Evolutionary conservation across 2,797 vertebrate species (phyloP).

Genomic region (Knipowitschia caucasica): DNA sequence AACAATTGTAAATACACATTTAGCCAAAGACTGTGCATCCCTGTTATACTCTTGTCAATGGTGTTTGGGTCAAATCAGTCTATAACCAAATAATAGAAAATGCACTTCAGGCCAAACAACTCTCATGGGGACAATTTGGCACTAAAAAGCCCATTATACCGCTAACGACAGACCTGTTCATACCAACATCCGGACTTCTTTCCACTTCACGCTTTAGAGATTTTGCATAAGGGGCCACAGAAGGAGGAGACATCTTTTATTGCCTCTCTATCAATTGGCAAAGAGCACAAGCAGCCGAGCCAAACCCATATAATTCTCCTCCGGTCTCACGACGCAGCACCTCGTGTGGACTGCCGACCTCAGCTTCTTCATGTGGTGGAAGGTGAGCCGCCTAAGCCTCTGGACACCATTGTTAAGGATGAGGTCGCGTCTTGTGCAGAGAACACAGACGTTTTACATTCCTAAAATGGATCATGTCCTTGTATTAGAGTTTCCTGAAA

Average conservation of each 20-base stretch:
- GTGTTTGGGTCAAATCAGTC: too few relatives aligned
- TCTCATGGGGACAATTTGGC: constrained; percentile 50
- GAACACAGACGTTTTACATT: constrained; percentile 11
- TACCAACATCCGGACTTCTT: constrained; percentile 32
- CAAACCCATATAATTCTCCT: constrained; percentile 15
- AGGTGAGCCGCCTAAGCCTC: constrained; percentile 35
- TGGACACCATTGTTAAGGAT: constrained; percentile 27
- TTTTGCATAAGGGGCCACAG: constrained; percentile 25
- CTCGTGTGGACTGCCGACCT: constrained; percentile 24
- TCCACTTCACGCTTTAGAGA: constrained; percentile 37
- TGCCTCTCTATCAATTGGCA: constrained; percentile 56
- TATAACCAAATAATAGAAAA: constrained; percentile 45
- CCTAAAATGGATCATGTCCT: constrained; percentile 7
- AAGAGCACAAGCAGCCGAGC: constrained; percentile 36
- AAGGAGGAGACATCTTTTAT: constrained; percentile 53
- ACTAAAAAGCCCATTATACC: constrained; percentile 55
- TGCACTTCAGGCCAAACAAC: constrained; percentile 24
- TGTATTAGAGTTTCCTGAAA: neutral
- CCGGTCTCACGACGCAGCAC: constrained; percentile 29
- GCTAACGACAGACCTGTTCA: constrained; percentile 39
- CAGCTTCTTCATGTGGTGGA: constrained; percentile 17
- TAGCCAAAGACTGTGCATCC: too few relatives aligned
- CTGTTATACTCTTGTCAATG: too few relatives aligned
- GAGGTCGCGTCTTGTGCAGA: constrained; percentile 15
- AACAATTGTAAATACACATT: too few relatives aligned